These are phyloP conservation scores for Mormyrus hasselquistii DNA, from an alignment of 2,797 vertebrate genomes.

Conservation along the genomic window DNA sequence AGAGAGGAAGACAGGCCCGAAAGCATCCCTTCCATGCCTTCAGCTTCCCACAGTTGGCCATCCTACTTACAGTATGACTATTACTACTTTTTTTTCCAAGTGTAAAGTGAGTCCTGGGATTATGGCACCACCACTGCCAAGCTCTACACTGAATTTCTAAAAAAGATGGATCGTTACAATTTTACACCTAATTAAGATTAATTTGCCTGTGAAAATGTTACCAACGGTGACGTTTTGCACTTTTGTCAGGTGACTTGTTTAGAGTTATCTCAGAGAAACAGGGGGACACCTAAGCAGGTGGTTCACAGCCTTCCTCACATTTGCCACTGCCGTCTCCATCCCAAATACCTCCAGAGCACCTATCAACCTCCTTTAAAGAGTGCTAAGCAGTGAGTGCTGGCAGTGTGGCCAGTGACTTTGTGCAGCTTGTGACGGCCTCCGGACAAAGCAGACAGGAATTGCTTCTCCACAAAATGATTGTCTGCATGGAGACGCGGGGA, in stretches of 20 bases:
- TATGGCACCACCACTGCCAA: neutral
- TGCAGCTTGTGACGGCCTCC: neutral
- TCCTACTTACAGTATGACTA: no score
- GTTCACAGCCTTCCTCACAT: neutral
- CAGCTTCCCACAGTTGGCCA: neutral
- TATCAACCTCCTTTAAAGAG: neutral
- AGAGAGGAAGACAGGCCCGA: neutral
- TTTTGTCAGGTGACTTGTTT: neutral
- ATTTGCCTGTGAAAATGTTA: neutral
- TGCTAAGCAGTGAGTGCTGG: neutral
- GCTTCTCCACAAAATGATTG: neutral
- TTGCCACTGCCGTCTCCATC: neutral
- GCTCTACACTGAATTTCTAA: neutral
- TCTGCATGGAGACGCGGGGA: neutral
- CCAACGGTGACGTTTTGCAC: neutral
- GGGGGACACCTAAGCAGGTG: neutral
- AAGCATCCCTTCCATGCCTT: neutral
- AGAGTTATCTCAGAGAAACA: neutral
- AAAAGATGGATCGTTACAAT: neutral
- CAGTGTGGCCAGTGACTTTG: neutral
- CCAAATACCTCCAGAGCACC: neutral
- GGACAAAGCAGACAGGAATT: neutral
- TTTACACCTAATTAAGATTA: neutral
- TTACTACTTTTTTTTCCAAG: neutral
- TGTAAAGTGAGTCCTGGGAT: neutral